These are phyloP conservation scores for Lasioglossum marginatum DNA, from an alignment of 2,888 invertebrate species.

Conservation along the genomic window DNA sequence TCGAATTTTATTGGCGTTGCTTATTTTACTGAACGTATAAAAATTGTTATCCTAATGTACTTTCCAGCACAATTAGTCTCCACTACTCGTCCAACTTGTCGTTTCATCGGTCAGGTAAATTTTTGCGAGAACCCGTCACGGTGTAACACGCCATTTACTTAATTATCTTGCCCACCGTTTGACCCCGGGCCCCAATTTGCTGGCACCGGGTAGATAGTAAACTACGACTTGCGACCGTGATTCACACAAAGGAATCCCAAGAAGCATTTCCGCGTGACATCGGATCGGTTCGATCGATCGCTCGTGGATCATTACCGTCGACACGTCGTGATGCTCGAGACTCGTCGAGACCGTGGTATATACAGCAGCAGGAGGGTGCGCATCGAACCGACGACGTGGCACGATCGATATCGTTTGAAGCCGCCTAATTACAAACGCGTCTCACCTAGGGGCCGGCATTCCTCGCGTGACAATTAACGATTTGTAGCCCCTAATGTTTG, in stretches of 20 bases:
- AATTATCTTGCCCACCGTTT: slow-evolving; percentile 37
- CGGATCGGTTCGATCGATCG: slow-evolving; percentile 65
- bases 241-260: slow-evolving; percentile 63
- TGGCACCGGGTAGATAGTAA: slow-evolving; percentile 38
- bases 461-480: slow-evolving; percentile 82
- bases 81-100: not conserved
- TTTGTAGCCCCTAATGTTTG: slow-evolving; percentile 79
- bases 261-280: slow-evolving; percentile 65
- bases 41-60: not conserved
- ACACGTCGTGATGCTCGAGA: slow-evolving; percentile 65
- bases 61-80: not conserved
- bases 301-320: slow-evolving; percentile 69
- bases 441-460: slow-evolving; percentile 67
- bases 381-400: slow-evolving; percentile 58
- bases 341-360: slow-evolving; percentile 56
- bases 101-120: not conserved
- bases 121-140: not conserved
- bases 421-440: slow-evolving; percentile 75
- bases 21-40: too few relatives aligned
- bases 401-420: slow-evolving; percentile 71
- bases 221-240: slow-evolving; percentile 40
- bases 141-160: slow-evolving; percentile 28
- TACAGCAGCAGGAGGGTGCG: slow-evolving; percentile 47
- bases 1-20: too few relatives aligned
- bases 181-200: slow-evolving; percentile 45